phyloP scores from a whole-genome alignment of 2,888 invertebrate genomes.

The Thymelicus acteon region DNA sequence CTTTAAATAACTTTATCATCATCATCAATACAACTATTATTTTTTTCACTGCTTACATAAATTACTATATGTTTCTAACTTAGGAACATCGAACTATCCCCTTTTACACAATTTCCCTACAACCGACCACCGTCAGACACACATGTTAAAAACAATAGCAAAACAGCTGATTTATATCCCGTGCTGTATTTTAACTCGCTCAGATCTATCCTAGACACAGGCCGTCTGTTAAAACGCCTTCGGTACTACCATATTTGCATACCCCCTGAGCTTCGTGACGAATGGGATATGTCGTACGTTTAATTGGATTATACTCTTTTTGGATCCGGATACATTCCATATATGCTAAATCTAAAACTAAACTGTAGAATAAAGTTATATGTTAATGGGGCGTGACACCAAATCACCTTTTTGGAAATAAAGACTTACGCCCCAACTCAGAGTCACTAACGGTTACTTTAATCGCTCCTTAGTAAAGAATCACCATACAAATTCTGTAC shows the following conservation, averaged over 20 bases:
- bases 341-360: too few relatives aligned
- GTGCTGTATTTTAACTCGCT: slow-evolving; percentile 20
- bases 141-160: slow-evolving; percentile 34
- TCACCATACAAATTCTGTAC: too few relatives aligned
- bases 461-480: too few relatives aligned
- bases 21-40: too few relatives aligned
- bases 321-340: neutral
- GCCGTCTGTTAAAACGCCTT: slow-evolving; percentile 28
- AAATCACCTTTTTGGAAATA: too few relatives aligned
- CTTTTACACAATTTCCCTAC: neutral
- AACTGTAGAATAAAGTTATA: too few relatives aligned
- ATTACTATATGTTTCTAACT: neutral
- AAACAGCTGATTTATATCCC: slow-evolving; percentile 28
- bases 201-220: slow-evolving; percentile 11
- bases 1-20: too few relatives aligned
- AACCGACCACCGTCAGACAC: slow-evolving; percentile 39
- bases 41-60: too few relatives aligned
- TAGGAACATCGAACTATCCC: neutral
- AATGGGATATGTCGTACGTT: neutral
- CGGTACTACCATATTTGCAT: slow-evolving; percentile 25
- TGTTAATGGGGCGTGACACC: too few relatives aligned
- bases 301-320: slow-evolving; percentile 14
- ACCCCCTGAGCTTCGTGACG: slow-evolving; percentile 24
- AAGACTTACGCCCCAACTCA: too few relatives aligned
- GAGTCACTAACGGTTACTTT: too few relatives aligned